These are phyloP conservation scores for Myotis pilosus DNA, from an alignment of 2,797 vertebrate species.

Conservation along the genomic window DNA sequence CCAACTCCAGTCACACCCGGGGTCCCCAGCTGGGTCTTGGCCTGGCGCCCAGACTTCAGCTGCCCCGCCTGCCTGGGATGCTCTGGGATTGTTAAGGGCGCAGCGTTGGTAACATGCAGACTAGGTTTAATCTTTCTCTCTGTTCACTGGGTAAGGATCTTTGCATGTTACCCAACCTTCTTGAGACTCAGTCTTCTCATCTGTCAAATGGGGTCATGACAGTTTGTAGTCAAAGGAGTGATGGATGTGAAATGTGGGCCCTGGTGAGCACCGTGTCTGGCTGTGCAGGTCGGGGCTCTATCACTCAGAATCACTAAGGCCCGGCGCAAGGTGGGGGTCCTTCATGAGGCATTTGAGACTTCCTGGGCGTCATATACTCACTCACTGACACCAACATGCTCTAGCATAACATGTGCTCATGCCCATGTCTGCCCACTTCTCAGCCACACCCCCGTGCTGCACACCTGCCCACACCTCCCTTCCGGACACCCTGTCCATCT, in stretches of 20 bases:
- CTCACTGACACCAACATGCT: background rate
- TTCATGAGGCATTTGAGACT: background rate
- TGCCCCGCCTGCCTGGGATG: too few relatives aligned
- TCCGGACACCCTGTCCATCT: background rate
- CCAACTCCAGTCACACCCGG: too few relatives aligned
- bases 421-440: too few relatives aligned
- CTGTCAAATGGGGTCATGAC: too few relatives aligned
- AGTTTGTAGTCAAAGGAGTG: too few relatives aligned
- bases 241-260: background rate
- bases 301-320: background rate
- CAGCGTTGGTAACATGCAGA: background rate
- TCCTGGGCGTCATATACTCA: background rate
- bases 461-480: too few relatives aligned
- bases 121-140: background rate
- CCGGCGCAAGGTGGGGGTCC: background rate
- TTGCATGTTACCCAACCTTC: too few relatives aligned
- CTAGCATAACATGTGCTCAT: rapidly evolving
- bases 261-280: background rate
- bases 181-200: too few relatives aligned
- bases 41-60: background rate
- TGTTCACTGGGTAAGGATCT: background rate
- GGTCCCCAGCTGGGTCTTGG: background rate
- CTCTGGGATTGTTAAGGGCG: background rate
- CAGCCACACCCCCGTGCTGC: background rate
- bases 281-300: background rate